Evolutionary conservation across 2,113 vertebrate species (phyloP).

Genomic region (Myiozetetes cayanensis): DNA sequence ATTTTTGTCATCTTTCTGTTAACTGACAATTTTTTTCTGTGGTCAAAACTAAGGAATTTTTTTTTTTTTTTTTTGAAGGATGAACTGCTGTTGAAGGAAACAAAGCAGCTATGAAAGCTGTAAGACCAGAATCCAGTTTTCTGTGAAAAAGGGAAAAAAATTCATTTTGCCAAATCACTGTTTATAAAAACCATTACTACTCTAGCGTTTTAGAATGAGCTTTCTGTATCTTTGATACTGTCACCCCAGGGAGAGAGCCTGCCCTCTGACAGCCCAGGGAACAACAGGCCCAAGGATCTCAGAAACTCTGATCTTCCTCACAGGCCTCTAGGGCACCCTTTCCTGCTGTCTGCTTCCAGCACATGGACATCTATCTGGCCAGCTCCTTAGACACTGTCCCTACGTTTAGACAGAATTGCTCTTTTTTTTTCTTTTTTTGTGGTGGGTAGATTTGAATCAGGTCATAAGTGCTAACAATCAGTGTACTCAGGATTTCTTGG

Average conservation of each 20-base stretch:
- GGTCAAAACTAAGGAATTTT: not conserved
- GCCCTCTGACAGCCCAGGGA: not conserved
- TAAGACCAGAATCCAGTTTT: not conserved
- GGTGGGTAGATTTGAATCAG: not conserved
- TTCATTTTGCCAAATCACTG: not conserved
- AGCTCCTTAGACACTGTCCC: not conserved
- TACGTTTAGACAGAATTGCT: not conserved
- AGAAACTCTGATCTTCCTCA: not conserved
- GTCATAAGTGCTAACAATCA: not conserved
- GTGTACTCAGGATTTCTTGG: not conserved
- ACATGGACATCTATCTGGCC: rapidly evolving
- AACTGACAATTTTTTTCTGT: not conserved
- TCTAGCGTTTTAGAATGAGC: not conserved
- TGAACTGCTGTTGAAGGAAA: not conserved
- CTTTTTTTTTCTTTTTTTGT: not conserved
- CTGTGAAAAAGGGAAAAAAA: not conserved
- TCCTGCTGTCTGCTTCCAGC: not conserved
- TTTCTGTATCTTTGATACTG: not conserved
- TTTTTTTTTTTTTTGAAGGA: not conserved
- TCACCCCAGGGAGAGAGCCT: not conserved
- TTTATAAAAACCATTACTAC: not conserved
- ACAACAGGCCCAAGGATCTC: not conserved
- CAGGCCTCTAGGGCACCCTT: not conserved
- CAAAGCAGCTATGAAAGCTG: not conserved
- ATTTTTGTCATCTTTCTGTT: not conserved